These are phyloP conservation scores for Chrysomallon squamiferum DNA, from an alignment of 1,140 invertebrate species.

Conservation along the genomic window DNA sequence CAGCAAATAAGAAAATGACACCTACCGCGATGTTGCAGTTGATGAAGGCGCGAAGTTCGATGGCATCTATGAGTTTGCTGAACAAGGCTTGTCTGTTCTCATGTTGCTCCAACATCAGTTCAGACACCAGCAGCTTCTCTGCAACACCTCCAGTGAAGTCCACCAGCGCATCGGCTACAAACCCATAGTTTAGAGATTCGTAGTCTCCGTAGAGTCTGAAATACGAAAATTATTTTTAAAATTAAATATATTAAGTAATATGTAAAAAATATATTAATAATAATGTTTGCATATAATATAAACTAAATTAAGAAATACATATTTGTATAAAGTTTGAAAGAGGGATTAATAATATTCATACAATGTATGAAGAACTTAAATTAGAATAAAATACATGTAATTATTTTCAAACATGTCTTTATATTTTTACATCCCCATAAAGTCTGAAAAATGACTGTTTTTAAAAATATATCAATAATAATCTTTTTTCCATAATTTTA, in stretches of 20 bases:
- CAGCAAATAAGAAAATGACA: no score
- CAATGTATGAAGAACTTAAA: no score
- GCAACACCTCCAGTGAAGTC: conserved; percentile 81
- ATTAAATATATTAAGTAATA: neutral
- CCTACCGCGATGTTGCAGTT: conserved; percentile 48
- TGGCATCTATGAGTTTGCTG: conserved; percentile 36
- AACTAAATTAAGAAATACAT: neutral
- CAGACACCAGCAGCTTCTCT: conserved; percentile 74
- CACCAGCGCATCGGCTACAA: conserved; percentile 75
- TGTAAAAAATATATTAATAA: neutral
- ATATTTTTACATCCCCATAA: no score
- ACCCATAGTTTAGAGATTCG: conserved; percentile 70
- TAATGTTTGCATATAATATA: neutral
- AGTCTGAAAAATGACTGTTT: no score
- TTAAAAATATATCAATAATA: no score
- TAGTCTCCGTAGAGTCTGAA: conserved; percentile 78
- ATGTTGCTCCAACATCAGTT: conserved; percentile 50
- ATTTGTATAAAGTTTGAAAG: no score
- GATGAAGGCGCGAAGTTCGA: conserved; percentile 42
- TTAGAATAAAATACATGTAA: no score
- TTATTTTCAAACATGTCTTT: no score
- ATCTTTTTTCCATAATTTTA: no score
- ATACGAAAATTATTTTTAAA: neutral
- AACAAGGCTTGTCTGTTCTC: conserved; percentile 28
- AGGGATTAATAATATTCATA: neutral